Conservation (phyloP, 2,888 invertebrate species). For the Lymantria dispar region DNA sequence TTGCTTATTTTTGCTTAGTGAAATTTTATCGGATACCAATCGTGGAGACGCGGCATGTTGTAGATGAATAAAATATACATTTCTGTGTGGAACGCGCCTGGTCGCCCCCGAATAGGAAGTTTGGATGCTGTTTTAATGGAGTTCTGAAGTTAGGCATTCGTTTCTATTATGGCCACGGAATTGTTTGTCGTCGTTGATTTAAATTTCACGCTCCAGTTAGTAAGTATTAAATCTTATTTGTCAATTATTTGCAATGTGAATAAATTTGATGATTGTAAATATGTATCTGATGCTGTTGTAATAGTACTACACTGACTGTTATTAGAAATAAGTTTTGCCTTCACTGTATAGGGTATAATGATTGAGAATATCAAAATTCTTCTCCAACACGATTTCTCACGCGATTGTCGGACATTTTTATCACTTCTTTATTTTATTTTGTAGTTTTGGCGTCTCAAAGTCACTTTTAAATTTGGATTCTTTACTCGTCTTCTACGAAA, state of each 20-base stretch:
- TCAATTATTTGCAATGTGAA: constrained; percentile 51
- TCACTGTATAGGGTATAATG: background rate
- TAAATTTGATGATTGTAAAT: constrained; percentile 36
- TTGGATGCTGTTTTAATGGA: constrained; percentile 70
- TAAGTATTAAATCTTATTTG: constrained; percentile 64
- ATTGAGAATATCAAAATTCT: constrained; percentile 11
- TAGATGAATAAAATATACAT: constrained; percentile 77
- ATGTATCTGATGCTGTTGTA: constrained; percentile 24
- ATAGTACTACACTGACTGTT: constrained; percentile 33
- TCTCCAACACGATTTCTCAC: constrained; percentile 37
- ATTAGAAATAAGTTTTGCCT: background rate
- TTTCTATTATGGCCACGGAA: constrained; percentile 69
- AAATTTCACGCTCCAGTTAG: constrained; percentile 69
- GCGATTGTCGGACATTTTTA: constrained; percentile 54
- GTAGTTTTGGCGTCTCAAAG: constrained; percentile 60
- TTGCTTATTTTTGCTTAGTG: constrained; percentile 75
- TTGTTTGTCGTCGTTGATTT: constrained; percentile 74
- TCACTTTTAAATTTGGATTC: constrained; percentile 77
- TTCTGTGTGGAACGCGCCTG: constrained; percentile 64
- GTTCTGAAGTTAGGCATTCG: constrained; percentile 73
- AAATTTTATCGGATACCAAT: constrained; percentile 74
- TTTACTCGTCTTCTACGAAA: constrained; percentile 78
- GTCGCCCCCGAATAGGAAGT: constrained; percentile 67
- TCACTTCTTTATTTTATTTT: constrained; percentile 62
- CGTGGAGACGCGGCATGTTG: constrained; percentile 65